phyloP scores from a whole-genome alignment of 2,888 invertebrate species.

The Tetrapedia diversipes region DNA sequence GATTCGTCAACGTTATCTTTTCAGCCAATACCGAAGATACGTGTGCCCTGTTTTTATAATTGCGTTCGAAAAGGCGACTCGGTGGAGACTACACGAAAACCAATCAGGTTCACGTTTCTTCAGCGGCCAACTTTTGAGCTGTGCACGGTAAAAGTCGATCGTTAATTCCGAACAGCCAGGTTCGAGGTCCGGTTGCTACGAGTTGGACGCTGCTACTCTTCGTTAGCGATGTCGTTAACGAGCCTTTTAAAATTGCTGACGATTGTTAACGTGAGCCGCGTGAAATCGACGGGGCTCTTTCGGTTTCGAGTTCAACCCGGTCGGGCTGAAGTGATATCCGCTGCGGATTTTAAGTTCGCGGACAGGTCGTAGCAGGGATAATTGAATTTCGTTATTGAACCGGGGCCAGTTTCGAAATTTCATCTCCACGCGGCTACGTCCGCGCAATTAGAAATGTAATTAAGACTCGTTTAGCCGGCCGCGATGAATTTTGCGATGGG shows the following conservation, averaged over 20 bases:
- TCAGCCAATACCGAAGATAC: no score
- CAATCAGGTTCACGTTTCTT: no score
- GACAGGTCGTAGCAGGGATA: conserved; percentile 6
- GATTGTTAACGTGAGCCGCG: conserved; percentile 5
- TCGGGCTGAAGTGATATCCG: no score
- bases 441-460: conserved; percentile 28
- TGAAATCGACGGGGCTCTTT: neutral
- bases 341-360: neutral
- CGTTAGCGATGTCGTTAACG: conserved; percentile 8
- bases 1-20: no score
- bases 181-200: no score
- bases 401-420: conserved; percentile 18
- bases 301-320: neutral
- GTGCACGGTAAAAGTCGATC: conserved; percentile 27
- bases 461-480: conserved; percentile 13
- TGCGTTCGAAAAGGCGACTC: no score
- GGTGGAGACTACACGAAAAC: no score
- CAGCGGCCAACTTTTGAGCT: no score
- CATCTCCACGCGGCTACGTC: conserved; percentile 2
- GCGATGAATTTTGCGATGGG: neutral
- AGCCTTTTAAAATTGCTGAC: conserved; percentile 16
- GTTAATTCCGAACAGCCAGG: conserved; percentile 21
- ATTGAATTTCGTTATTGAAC: conserved; percentile 33
- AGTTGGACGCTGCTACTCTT: neutral
- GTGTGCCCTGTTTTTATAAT: no score